Conservation (phyloP, 2,888 invertebrate genomes). For the Cheilosia vulpina region DNA sequence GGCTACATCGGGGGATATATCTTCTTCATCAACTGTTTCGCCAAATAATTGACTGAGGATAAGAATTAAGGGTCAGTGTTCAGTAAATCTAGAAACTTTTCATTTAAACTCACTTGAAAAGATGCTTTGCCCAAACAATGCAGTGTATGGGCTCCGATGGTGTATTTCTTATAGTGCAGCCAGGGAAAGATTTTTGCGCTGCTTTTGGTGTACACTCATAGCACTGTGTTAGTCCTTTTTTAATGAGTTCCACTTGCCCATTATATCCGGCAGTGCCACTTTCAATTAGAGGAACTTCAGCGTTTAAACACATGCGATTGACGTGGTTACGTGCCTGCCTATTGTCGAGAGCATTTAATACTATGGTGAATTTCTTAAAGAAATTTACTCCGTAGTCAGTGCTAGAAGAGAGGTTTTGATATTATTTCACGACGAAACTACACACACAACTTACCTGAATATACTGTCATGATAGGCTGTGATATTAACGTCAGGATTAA, state of each 20-base stretch:
- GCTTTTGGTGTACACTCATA: constrained; percentile 98
- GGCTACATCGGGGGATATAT: constrained; percentile 98
- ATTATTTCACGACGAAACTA: neutral
- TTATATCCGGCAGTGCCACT: constrained; percentile 98
- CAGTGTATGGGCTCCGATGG: constrained; percentile 99
- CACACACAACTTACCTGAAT: constrained; percentile 88
- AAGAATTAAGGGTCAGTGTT: neutral
- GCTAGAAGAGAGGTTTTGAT: constrained; percentile 85
- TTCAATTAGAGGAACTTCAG: constrained; percentile 96
- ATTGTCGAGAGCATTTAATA: constrained; percentile 99
- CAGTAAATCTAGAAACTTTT: neutral
- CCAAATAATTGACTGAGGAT: constrained; percentile 95
- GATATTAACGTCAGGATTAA: constrained; percentile 95
- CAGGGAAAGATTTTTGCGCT: constrained; percentile 96
- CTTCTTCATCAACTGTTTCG: constrained; percentile 97
- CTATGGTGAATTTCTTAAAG: constrained; percentile 95
- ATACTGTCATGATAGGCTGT: constrained; percentile 96
- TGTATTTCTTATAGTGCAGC: constrained; percentile 99
- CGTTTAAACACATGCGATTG: constrained; percentile 98
- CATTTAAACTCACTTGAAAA: constrained; percentile 91
- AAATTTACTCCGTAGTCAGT: constrained; percentile 95
- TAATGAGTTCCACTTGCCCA: constrained; percentile 96
- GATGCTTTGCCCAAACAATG: constrained; percentile 99
- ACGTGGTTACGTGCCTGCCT: constrained; percentile 98
- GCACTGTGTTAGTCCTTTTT: constrained; percentile 95